These are phyloP conservation scores for Chrysocyon brachyurus DNA, from an alignment of 2,797 vertebrate genomes.

Conservation along the genomic window DNA sequence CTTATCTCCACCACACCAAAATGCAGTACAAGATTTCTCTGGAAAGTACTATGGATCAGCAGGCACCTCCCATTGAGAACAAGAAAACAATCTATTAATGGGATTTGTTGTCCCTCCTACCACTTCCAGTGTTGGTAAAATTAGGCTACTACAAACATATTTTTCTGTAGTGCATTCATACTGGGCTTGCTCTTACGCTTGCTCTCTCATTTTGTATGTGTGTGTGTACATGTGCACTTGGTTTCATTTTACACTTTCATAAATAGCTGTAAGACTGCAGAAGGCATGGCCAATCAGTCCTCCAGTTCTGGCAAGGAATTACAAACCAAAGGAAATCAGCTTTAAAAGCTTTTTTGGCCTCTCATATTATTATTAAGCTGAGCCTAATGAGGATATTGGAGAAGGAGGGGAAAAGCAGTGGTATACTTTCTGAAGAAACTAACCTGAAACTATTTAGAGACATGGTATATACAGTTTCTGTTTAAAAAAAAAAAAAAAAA, in stretches of 20 bases:
- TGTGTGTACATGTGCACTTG: constrained; percentile 42
- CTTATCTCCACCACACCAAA: not conserved
- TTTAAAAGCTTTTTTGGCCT: constrained; percentile 85
- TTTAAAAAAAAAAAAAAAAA: constrained; percentile 17
- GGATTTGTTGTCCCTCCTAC: constrained; percentile 32
- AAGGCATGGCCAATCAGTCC: constrained; percentile 71
- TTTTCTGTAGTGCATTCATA: not conserved
- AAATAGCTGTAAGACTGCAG: constrained; percentile 79
- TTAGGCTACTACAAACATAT: not conserved
- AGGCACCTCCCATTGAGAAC: constrained; percentile 7
- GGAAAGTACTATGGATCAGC: not conserved
- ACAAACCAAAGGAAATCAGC: constrained; percentile 82
- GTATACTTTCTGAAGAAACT: constrained; percentile 69
- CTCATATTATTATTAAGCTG: constrained; percentile 78
- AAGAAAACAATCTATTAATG: constrained; percentile 50
- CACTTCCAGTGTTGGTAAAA: constrained; percentile 59
- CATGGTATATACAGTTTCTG: constrained; percentile 52
- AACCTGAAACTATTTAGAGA: constrained; percentile 68
- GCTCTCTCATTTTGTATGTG: not conserved
- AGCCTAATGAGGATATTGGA: constrained; percentile 68
- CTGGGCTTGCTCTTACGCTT: not conserved
- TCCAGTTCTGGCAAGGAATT: constrained; percentile 77
- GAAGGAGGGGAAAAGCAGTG: not conserved
- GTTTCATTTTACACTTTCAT: constrained; percentile 75
- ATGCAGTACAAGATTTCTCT: not conserved